A percentile compares a stretch with the other conserved stretches of the same genome.
Conservation (phyloP, 1,140 invertebrate genomes). For the Aphelinus certus region DNA sequence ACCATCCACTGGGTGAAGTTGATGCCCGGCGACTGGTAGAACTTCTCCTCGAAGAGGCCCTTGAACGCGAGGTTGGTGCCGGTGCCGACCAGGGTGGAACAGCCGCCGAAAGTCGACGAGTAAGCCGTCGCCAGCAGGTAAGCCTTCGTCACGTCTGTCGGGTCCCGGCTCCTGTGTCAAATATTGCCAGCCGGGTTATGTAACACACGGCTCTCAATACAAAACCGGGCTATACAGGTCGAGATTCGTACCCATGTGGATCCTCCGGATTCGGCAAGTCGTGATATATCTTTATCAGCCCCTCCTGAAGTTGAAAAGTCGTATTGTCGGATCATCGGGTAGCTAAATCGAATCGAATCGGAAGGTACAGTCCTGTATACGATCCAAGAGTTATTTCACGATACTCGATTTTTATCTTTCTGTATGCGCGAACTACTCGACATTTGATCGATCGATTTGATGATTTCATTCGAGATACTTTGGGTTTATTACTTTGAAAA, state of each 20-base stretch:
- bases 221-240: too few species aligned
- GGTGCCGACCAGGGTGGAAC: slow-evolving; percentile 87
- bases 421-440: too few species aligned
- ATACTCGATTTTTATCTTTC: too few species aligned
- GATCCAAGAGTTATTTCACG: too few species aligned
- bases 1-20: slow-evolving; percentile 83
- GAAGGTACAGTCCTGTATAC: too few species aligned
- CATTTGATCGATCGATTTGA: too few species aligned
- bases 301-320: slow-evolving; percentile 36
- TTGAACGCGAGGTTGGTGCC: slow-evolving; percentile 89
- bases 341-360: neutral
- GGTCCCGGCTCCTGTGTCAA: slow-evolving; percentile 41
- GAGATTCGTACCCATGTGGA: neutral
- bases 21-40: slow-evolving; percentile 66
- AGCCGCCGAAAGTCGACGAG: slow-evolving; percentile 83
- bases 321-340: slow-evolving; percentile 7
- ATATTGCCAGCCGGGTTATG: too few species aligned
- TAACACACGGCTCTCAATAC: too few species aligned
- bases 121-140: slow-evolving; percentile 84
- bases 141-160: slow-evolving; percentile 74
- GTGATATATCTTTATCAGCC: slow-evolving; percentile 42
- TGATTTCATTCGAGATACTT: too few species aligned
- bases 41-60: slow-evolving; percentile 73
- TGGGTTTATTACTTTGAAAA: too few species aligned
- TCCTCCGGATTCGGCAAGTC: slow-evolving; percentile 18